Base-by-base conservation (phyloP, 2,888 invertebrate species). In the Lochmaea capreae region DNA sequence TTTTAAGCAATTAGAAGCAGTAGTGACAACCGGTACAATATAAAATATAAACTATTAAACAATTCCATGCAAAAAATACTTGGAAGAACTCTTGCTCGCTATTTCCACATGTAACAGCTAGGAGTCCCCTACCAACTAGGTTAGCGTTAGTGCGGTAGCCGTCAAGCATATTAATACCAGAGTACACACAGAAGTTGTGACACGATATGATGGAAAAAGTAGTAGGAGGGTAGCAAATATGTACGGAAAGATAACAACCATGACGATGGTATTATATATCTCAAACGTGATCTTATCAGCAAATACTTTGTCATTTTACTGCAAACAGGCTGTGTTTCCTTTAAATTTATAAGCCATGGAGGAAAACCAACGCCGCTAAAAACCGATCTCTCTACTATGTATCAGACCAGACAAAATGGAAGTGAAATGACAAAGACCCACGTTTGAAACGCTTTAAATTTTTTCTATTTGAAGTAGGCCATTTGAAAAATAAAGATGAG, bases 171-270 rank as follows among this genome's bases (percentile, higher is more conserved):
- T 75, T 72, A 69, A 69, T 69, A 65, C 46, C 66, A 54, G 66
- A 67, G 70, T 75, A 65, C 69, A 63, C 67, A 70, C 70, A 63
- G 69, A 59, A 58, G 43, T 57, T 61, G 65, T 46, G 65, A 57
- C 67, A 75, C 66, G 72, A 70, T 58, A 62, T 75, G 72, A 67
- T 70, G 72, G 72, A 65, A 73, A 63, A 69, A 67, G 63, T 46
- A 46, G 59, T 16, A 46, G 59, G 69, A 68, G 77, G 67, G 57
- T n/a, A 58, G 72, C 58, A 72, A 68, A 72, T 58, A 63, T 78
- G 76, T 79, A 76, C 76, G 76, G 75, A 77, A 74, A 77, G 78
- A 79, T 79, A 79, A 78, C 79, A 73, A 72, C 76, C 73, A 76
- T 71, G 70, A 76, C 75, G 76, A 76, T 75, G 74, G 77, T 79